A percentile compares a stretch with the other conserved stretches of the same genome.
Conservation (phyloP, 2,797 vertebrate species). For the Trematomus bernacchii region DNA sequence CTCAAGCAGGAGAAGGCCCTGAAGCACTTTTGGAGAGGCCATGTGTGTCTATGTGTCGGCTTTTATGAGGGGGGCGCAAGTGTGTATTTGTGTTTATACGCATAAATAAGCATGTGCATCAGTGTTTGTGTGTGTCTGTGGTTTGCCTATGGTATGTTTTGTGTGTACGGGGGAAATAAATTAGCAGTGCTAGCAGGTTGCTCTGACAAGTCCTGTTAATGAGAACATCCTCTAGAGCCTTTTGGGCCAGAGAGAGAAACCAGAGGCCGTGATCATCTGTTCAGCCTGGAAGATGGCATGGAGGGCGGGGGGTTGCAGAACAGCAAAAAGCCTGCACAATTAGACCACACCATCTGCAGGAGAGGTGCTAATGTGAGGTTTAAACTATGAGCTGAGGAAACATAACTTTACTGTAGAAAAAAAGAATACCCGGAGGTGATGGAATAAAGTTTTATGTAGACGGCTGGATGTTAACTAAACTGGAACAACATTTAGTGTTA, state of each 20-base stretch:
- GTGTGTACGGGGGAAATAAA: conserved; percentile 80
- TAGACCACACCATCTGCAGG: conserved; percentile 87
- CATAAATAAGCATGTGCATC: conserved; percentile 23
- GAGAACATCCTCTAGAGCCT: conserved; percentile 87
- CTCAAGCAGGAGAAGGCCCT: conserved; percentile 49
- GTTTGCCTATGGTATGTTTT: conserved; percentile 48
- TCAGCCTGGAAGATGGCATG: conserved; percentile 81
- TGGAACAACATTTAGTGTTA: conserved; percentile 8
- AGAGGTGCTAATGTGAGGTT: conserved; percentile 57
- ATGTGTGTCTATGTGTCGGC: conserved; percentile 29
- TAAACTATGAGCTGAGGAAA: conserved; percentile 27
- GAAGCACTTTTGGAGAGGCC: conserved; percentile 46
- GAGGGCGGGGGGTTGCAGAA: conserved; percentile 58
- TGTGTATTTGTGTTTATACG: conserved; percentile 9
- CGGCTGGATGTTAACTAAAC: conserved; percentile 11
- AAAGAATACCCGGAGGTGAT: conserved; percentile 13
- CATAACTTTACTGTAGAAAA: conserved; percentile 17
- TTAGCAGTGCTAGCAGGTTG: conserved; percentile 88
- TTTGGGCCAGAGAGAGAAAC: conserved; percentile 77
- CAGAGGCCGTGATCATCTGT: conserved; percentile 88
- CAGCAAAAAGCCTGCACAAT: conserved; percentile 85
- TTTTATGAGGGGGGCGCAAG: conserved; percentile 30
- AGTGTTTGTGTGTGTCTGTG: conserved; percentile 35
- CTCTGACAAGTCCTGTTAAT: conserved; percentile 90
- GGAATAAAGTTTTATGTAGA: conserved; percentile 18